Evolutionary conservation across 2,113 vertebrate species (phyloP).

Genomic region (Tilapia sparmanii): DNA sequence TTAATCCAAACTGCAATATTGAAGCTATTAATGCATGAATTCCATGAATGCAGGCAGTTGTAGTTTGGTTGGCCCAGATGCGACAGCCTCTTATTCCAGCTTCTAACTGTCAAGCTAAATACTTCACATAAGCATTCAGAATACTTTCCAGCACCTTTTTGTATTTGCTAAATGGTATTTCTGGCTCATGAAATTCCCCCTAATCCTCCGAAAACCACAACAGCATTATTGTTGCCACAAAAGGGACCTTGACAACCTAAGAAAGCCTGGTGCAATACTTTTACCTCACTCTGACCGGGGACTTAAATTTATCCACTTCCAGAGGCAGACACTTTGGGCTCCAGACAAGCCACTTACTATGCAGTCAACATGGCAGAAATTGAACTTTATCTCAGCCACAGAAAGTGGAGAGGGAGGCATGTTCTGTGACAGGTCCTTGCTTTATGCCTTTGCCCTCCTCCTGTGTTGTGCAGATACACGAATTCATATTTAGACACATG

Average conservation of each 20-base stretch:
- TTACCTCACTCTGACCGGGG: background rate
- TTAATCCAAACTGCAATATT: background rate
- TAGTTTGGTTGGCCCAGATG: background rate
- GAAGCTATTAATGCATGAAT: background rate
- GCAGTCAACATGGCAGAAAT: slow-evolving; percentile 23
- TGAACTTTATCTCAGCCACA: slow-evolving; percentile 23
- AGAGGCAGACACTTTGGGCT: slow-evolving; percentile 6
- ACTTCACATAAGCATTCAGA: background rate
- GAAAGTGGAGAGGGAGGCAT: slow-evolving; percentile 26
- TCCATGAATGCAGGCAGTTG: background rate
- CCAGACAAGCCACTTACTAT: slow-evolving; percentile 33
- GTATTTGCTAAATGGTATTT: slow-evolving; percentile 2
- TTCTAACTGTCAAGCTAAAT: slow-evolving; percentile 4
- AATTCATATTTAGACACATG: background rate
- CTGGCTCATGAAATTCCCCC: background rate
- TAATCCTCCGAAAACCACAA: slow-evolving; percentile 9
- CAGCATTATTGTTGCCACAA: slow-evolving; percentile 1
- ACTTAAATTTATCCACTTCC: background rate
- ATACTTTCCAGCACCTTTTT: slow-evolving; percentile 6
- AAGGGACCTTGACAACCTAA: background rate
- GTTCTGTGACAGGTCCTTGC: slow-evolving; percentile 3
- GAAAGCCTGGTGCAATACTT: background rate
- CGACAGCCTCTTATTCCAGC: background rate
- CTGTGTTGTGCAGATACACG: background rate
- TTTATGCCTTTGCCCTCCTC: slow-evolving; percentile 18